Base-by-base conservation (phyloP, 2,888 invertebrate genomes). In the Cancer borealis region DNA sequence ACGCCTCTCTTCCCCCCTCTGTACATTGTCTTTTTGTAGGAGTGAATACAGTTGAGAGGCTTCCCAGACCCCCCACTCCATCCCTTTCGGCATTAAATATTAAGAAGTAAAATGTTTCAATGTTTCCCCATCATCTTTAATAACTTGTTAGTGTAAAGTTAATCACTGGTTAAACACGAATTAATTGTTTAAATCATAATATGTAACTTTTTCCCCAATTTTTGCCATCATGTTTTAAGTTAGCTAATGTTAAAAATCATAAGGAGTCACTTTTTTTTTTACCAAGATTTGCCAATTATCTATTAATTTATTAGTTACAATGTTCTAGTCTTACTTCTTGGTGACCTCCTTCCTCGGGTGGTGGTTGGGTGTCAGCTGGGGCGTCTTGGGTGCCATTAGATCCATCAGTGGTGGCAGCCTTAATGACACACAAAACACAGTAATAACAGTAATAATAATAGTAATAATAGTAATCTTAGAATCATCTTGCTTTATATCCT, bases 341-440 rank as follows among this genome's bases (percentile, higher is more conserved):
- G 30, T 93, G 88, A 4, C 26, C 45, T 12, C 93, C 94, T 47
- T 93, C 88, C 39, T 95, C 93, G 60, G 93, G 94, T 26, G 95
- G 60, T 8, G 89, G n/a, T 30, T 92, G 91, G 84, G 91, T 92
- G 39, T 91, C 91, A 6, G 46, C 30, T 47, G 88, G 73, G 45
- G 49, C 79, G 3, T 90, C 91, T 60, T 92, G 88, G 66, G 88
- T 46, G 66, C 46, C 88, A 46, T 47, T 89, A 5, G 66, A 17
- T 30, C 93, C 93, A 79, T 90, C 89, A 66, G 49, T 21, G 30
- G 60, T 66, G 26, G 54, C 39, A 84, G 84, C 84, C 84, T 84
- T 84, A 39, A 84, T 30, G 39, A n/a, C 39, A 39, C 84, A 84
- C 39, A 84, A 84, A 39, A 84, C 84, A 84, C 3, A 26, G 46